A percentile compares a stretch with the other conserved stretches of the same genome.
Evolutionary conservation across 2,113 vertebrate species (phyloP).

Genomic region (Hystrix cristata): DNA sequence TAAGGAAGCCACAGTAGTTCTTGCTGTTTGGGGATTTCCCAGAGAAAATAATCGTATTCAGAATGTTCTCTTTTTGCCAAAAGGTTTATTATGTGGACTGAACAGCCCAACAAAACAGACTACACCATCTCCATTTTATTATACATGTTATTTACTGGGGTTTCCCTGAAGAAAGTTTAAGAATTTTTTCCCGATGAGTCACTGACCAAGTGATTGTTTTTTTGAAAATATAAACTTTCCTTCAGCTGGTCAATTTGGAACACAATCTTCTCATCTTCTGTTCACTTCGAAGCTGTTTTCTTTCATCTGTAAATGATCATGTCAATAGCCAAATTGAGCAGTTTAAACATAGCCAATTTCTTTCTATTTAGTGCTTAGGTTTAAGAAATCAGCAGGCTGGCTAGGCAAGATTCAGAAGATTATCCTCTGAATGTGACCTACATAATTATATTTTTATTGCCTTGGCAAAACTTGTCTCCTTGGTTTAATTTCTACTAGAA

Average conservation of each 20-base stretch:
- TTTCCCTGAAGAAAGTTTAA: conserved; percentile 90
- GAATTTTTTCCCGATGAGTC: conserved; percentile 89
- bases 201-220: conserved; percentile 88
- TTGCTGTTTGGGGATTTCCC: conserved; percentile 84
- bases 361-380: conserved; percentile 14
- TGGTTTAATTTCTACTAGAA: conserved; percentile 54
- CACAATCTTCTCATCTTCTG: conserved; percentile 80
- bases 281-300: conserved; percentile 78
- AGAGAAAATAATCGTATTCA: conserved; percentile 80
- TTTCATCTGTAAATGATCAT: conserved; percentile 84
- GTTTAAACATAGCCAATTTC: conserved; percentile 71
- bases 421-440: conserved; percentile 6
- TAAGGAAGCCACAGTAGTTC: conserved; percentile 71
- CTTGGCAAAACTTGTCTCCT: conserved; percentile 50
- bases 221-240: conserved; percentile 88
- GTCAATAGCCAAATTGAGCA: conserved; percentile 66
- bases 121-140: conserved; percentile 86
- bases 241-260: conserved; percentile 89
- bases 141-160: conserved; percentile 89
- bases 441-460: conserved; percentile 72
- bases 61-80: conserved; percentile 75
- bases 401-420: conserved; percentile 22
- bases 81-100: conserved; percentile 84
- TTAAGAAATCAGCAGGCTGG: conserved; percentile 59
- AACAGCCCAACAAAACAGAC: conserved; percentile 81